A percentile compares a stretch with the other conserved stretches of the same genome.
phyloP scores from a whole-genome alignment of 2,888 invertebrate genomes.

The Folsomia manolachei region DNA sequence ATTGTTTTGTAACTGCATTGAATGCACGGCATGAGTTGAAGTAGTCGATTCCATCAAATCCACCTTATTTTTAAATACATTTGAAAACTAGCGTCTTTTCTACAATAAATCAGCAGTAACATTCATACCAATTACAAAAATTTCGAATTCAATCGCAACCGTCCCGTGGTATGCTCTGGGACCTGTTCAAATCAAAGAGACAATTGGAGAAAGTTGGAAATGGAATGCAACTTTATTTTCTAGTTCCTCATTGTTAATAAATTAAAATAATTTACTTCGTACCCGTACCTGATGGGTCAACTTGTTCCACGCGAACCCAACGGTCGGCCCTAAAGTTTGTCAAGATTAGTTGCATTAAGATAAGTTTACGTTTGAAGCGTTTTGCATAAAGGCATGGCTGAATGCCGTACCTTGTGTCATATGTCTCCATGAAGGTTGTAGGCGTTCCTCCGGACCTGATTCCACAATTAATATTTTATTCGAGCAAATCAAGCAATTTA shows the following conservation, averaged over 20 bases:
- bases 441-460: conserved; percentile 55
- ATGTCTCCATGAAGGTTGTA: conserved; percentile 77
- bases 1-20: conserved; percentile 76
- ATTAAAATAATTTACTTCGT: no score
- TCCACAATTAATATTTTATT: no score
- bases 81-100: background rate
- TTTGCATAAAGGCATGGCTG: background rate
- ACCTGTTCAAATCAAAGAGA: conserved; percentile 59
- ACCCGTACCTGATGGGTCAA: conserved; percentile 62
- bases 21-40: conserved; percentile 85
- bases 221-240: no score
- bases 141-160: conserved; percentile 76
- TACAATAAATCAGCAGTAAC: background rate
- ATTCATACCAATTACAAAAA: conserved; percentile 71
- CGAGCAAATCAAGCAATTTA: background rate
- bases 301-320: conserved; percentile 77
- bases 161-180: conserved; percentile 93
- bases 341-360: no score
- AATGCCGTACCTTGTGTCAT: conserved; percentile 66
- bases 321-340: conserved; percentile 69
- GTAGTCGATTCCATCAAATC: conserved; percentile 86
- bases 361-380: background rate
- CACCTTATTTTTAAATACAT: conserved; percentile 57
- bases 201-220: no score
- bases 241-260: no score